Evolutionary conservation across 1,140 invertebrate genomes (phyloP), one percentile per base, ranked within the genome.

Genomic region (Tetramorium parvispinum): DNA sequence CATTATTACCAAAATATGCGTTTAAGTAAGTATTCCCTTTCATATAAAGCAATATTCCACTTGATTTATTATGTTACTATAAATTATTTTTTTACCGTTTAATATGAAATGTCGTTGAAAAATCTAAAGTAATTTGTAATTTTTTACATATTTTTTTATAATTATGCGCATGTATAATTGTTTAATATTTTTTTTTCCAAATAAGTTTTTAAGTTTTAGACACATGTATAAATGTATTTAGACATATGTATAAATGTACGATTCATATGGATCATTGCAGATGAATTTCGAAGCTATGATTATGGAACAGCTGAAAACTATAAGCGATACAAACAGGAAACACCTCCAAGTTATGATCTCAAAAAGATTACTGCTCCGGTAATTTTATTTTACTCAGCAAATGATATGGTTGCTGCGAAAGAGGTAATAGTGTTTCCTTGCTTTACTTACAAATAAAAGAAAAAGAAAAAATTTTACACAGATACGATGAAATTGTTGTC

Each of bases 341-440:
- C 86, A 27, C 96, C 96, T 40, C 96, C 96, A 55, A 53, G 90
- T 6, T 97, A 97, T 90, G 93, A 96, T 88, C 82, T 97, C 2
- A 95, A 91, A n/a, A 96, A 96, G 71, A 95, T 97, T 8, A 95
- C 92, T 16, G 95, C 96, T 4, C 97, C 97, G 2, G 95, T 97
- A 3, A 96, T 96, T 66, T 91, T 97, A 3, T 96, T 97, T 89
- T 97, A 96, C 89, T 96, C 96, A 16, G 94, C 96, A 37, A 97
- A 97, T 82, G 97, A 98, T 92, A 96, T 95, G 94, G 90, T 98
- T 3, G 96, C 96, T n/a, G 7, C 1, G 0, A 11, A 79, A 65
- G 21, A 70, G 82, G 91, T 92, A 96, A 43, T 7, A 43, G 40
- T 43, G 7, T 6, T 43, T 0, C 7, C 37, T 40, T 40, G 8